Evolutionary conservation across 1,140 invertebrate genomes (phyloP).

Genomic region (Drosophila bipectinata): DNA sequence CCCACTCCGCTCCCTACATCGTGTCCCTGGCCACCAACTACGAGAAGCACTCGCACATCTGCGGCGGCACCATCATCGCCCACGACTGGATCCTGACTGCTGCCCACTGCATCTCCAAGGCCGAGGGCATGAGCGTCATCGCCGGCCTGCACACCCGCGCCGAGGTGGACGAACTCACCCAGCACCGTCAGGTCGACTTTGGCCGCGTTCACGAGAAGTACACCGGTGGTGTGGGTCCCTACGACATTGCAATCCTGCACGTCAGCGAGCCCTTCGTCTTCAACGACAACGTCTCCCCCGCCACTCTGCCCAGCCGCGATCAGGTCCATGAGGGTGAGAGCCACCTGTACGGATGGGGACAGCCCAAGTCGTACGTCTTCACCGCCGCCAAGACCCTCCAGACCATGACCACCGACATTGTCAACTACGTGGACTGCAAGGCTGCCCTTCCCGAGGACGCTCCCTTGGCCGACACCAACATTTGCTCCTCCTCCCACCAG

Average conservation of each 20-base stretch:
- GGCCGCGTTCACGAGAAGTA: slow-evolving; percentile 85
- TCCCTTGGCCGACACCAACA: slow-evolving; percentile 84
- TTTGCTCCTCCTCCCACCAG: slow-evolving; percentile 87
- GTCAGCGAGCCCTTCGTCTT: slow-evolving; percentile 85
- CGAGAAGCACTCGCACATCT: slow-evolving; percentile 69
- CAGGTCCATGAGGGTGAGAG: slow-evolving; percentile 80
- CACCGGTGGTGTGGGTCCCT: slow-evolving; percentile 85
- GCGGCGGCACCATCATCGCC: slow-evolving; percentile 70
- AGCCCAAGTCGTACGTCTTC: slow-evolving; percentile 66
- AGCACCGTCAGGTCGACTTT: slow-evolving; percentile 84
- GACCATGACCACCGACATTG: slow-evolving; percentile 80
- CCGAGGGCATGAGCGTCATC: slow-evolving; percentile 61
- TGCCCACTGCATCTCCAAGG: slow-evolving; percentile 66
- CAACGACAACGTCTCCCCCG: slow-evolving; percentile 85
- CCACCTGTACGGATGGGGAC: slow-evolving; percentile 85
- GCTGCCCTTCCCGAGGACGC: slow-evolving; percentile 50
- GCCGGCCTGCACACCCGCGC: slow-evolving; percentile 70
- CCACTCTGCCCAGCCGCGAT: slow-evolving; percentile 84
- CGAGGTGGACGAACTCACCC: slow-evolving; percentile 76
- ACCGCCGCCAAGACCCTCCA: slow-evolving; percentile 76
- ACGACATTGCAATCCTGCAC: slow-evolving; percentile 88
- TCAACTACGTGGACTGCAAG: slow-evolving; percentile 68
- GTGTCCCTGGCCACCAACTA: slow-evolving; percentile 61
- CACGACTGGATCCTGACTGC: slow-evolving; percentile 76
- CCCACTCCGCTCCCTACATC: slow-evolving; percentile 78